A percentile compares a stretch with the other conserved stretches of the same genome.
Evolutionary conservation across 2,113 vertebrate genomes (phyloP).

Genomic region (Phrynosoma blainvillii): DNA sequence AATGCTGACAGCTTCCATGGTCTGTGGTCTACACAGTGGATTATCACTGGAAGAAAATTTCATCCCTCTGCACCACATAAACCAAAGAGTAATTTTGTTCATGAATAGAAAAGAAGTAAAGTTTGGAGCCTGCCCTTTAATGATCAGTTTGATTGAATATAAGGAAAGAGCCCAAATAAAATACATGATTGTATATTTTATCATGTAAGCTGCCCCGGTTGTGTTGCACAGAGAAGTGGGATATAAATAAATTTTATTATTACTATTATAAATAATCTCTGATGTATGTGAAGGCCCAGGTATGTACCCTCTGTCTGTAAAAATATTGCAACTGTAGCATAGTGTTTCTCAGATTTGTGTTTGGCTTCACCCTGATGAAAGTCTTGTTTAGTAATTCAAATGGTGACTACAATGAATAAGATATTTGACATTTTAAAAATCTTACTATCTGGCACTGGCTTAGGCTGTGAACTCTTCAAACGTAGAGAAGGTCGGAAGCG

Average conservation of each 20-base stretch:
- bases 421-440: not conserved
- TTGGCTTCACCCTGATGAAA: not conserved
- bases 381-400: not conserved
- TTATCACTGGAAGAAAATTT: not conserved
- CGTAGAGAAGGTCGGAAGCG: conserved; percentile 94
- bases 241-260: no score
- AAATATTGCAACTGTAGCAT: not conserved
- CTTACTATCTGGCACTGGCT: conserved; percentile 88
- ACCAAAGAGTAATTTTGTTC: no score
- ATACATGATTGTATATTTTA: no score
- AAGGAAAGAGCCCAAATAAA: not conserved
- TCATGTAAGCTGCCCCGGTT: no score
- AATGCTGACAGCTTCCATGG: not conserved
- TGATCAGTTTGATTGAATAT: not conserved
- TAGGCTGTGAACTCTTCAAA: conserved; percentile 92
- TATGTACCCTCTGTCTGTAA: not conserved
- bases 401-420: rapidly evolving
- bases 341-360: not conserved
- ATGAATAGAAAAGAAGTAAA: not conserved
- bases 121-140: not conserved
- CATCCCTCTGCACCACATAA: not conserved
- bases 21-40: not conserved
- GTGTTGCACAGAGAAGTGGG: no score
- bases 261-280: not conserved
- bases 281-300: not conserved